A percentile compares a stretch with the other conserved stretches of the same genome.
Conservation (phyloP, 2,797 vertebrate genomes). For the Tragelaphus eurycerus region DNA sequence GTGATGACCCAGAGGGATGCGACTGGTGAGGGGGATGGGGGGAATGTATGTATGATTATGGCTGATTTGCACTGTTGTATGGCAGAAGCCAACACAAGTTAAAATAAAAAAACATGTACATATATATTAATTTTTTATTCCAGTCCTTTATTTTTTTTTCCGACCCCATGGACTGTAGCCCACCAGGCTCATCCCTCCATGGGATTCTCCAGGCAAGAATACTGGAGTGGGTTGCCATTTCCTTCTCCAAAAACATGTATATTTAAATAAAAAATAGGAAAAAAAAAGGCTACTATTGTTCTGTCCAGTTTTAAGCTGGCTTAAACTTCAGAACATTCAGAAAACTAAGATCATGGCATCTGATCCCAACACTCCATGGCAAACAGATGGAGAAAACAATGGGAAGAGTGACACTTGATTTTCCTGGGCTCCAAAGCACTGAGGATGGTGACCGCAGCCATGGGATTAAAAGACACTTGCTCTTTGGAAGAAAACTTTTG, state of each 20-base stretch:
- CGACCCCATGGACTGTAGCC: too few species aligned
- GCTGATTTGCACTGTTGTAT: background rate
- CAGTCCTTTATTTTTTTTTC: too few species aligned
- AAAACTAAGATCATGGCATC: background rate
- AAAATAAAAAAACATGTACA: background rate
- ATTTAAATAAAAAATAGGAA: background rate
- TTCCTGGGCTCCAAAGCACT: background rate
- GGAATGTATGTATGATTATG: background rate
- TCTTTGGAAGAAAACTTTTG: background rate
- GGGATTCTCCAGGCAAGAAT: too few species aligned
- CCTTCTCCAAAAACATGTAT: background rate
- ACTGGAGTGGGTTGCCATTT: too few species aligned
- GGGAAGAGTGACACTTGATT: background rate
- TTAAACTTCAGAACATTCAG: background rate
- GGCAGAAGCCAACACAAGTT: background rate
- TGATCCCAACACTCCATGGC: background rate
- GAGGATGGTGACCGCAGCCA: background rate
- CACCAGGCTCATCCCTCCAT: too few species aligned
- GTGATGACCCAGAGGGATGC: background rate
- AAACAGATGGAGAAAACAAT: background rate
- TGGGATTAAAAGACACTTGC: background rate
- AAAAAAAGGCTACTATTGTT: background rate
- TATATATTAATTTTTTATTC: too few species aligned
- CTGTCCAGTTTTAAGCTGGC: background rate
- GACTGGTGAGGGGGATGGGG: rapidly evolving